Evolutionary conservation across 2,888 invertebrate genomes (phyloP).

Genomic region (Hyppa rectilinea): DNA sequence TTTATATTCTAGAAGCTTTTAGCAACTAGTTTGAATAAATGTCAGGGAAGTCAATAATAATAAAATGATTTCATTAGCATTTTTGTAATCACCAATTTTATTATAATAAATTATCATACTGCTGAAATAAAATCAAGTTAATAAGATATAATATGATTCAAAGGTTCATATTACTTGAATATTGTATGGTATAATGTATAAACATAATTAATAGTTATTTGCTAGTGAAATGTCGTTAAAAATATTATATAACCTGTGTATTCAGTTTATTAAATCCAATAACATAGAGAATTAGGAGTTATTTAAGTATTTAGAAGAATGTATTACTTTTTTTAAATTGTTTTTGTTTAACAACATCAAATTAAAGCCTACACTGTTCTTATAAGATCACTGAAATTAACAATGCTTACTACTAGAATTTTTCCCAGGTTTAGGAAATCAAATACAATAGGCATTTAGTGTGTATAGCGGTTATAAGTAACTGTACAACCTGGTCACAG

Average conservation of each 20-base stretch:
- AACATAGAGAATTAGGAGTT: no score
- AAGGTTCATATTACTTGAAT: neutral
- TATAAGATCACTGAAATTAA: neutral
- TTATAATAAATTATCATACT: slow-evolving; percentile 24
- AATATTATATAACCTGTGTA: neutral
- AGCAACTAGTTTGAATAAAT: slow-evolving; percentile 10
- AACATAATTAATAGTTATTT: neutral
- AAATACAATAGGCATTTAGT: slow-evolving; percentile 20
- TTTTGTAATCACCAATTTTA: neutral
- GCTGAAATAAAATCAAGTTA: neutral
- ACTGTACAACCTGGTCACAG: slow-evolving; percentile 22
- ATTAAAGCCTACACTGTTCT: neutral
- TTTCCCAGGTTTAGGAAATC: neutral
- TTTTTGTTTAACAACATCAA: slow-evolving; percentile 1
- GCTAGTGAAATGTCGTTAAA: neutral
- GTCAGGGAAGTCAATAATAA: neutral
- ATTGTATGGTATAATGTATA: neutral
- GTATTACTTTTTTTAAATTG: neutral
- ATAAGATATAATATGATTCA: neutral
- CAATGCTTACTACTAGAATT: neutral
- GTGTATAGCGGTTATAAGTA: slow-evolving; percentile 19
- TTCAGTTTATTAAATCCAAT: neutral
- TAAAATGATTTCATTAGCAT: slow-evolving; percentile 15
- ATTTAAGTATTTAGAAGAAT: neutral
- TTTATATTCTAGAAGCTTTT: neutral